These are phyloP conservation scores for Tenthredo livida DNA, from an alignment of 2,888 invertebrate genomes.

Conservation along the genomic window DNA sequence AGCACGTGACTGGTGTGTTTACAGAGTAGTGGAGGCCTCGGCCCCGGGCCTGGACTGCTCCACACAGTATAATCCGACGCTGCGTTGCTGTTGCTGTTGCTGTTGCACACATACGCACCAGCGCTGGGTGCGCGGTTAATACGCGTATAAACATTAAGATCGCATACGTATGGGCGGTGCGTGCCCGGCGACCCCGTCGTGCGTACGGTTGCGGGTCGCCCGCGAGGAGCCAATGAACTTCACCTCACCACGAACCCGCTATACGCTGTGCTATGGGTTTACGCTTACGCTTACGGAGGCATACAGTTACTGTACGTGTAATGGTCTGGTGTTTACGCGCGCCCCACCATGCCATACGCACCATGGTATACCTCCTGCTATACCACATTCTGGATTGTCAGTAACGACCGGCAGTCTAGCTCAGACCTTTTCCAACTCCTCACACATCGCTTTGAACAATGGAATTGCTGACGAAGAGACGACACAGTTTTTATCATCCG, in stretches of 20 bases:
- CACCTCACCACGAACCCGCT: slow-evolving; percentile 70
- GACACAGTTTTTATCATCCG: background rate
- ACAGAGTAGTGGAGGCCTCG: slow-evolving; percentile 61
- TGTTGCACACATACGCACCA: slow-evolving; percentile 52
- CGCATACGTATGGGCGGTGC: slow-evolving; percentile 52
- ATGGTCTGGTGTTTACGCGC: slow-evolving; percentile 32
- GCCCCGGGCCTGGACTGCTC: background rate
- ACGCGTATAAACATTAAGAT: slow-evolving; percentile 57
- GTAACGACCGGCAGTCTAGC: background rate
- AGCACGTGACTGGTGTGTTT: slow-evolving; percentile 76
- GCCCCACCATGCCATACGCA: background rate
- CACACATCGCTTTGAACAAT: background rate
- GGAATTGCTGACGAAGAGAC: background rate
- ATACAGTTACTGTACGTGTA: slow-evolving; percentile 26
- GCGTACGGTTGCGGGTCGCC: slow-evolving; percentile 59
- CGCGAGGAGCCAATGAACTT: slow-evolving; percentile 77
- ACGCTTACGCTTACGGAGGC: background rate
- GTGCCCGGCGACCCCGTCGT: slow-evolving; percentile 49
- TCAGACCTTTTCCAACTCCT: background rate
- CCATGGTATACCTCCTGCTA: background rate
- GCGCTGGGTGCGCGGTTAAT: slow-evolving; percentile 61
- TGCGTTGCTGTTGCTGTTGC: background rate
- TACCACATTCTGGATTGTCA: background rate
- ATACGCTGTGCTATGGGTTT: background rate
- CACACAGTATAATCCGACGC: slow-evolving; percentile 7